phyloP scores from a whole-genome alignment of 1,140 invertebrate species.

The Drosophila mauritiana region DNA sequence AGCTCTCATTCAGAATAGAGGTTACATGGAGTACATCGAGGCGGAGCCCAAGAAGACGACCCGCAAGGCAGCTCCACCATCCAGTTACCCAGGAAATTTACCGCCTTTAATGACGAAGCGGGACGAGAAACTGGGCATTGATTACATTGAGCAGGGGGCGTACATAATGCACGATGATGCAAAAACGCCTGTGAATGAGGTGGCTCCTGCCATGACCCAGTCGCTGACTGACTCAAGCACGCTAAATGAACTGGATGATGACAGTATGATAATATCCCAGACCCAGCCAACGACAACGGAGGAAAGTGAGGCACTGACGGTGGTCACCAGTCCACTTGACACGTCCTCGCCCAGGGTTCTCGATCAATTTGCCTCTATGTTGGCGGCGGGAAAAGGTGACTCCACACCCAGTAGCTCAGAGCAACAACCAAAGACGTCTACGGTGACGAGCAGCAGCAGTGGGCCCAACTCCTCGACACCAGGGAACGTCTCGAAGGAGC shows the following conservation, averaged over 20 bases:
- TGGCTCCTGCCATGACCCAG: constrained; percentile 67
- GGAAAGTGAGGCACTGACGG: constrained; percentile 86
- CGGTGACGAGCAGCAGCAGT: constrained; percentile 53
- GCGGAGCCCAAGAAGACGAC: constrained; percentile 41
- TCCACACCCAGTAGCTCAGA: constrained; percentile 81
- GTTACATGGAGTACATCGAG: constrained; percentile 90
- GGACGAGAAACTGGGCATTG: constrained; percentile 84
- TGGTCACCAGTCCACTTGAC: constrained; percentile 86
- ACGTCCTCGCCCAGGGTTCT: constrained; percentile 76
- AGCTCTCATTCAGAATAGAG: constrained; percentile 87
- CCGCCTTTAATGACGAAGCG: constrained; percentile 59
- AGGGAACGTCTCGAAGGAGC: constrained; percentile 50
- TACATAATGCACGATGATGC: constrained; percentile 81
- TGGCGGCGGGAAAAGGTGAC: constrained; percentile 56
- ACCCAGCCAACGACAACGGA: constrained; percentile 86
- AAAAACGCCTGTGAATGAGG: constrained; percentile 83
- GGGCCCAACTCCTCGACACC: constrained; percentile 44
- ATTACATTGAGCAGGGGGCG: constrained; percentile 86
- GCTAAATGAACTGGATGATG: constrained; percentile 86
- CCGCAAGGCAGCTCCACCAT: constrained; percentile 16
- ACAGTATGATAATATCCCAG: constrained; percentile 85
- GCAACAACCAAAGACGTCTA: constrained; percentile 75
- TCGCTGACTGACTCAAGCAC: constrained; percentile 79
- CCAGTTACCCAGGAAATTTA: background rate
- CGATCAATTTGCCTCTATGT: constrained; percentile 63